phyloP scores from a whole-genome alignment of 2,888 invertebrate species.

The Tetramorium bicarinatum region DNA sequence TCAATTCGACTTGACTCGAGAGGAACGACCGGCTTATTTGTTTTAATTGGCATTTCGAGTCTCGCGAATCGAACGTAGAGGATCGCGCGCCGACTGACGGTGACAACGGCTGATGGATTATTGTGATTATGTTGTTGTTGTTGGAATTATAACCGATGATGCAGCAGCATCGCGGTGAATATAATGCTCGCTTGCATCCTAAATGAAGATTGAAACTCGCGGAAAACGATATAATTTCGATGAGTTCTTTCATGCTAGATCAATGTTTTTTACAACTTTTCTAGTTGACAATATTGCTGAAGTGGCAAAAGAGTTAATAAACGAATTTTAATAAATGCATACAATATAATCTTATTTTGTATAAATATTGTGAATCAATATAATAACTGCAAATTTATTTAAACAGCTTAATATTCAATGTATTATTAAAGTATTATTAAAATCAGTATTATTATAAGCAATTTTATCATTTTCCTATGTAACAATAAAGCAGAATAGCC shows the following conservation, averaged over 20 bases:
- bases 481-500: neutral
- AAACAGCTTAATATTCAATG: neutral
- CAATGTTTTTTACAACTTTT: neutral
- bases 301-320: neutral
- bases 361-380: neutral
- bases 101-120: conserved; percentile 50
- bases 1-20: conserved; percentile 9
- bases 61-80: conserved; percentile 16
- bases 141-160: conserved; percentile 54
- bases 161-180: conserved; percentile 39
- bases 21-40: conserved; percentile 45
- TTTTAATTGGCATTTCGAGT: conserved; percentile 51
- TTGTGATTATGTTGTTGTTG: conserved; percentile 51
- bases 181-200: neutral
- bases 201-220: conserved; percentile 23
- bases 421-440: conserved; percentile 19
- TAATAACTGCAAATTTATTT: neutral
- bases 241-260: neutral
- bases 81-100: conserved; percentile 26
- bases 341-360: neutral
- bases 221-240: conserved; percentile 27
- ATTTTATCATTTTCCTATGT: neutral
- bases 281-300: neutral
- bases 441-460: neutral
- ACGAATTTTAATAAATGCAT: neutral